Percentiles rank a stretch among this genome's conserved stretches.
Conservation (phyloP, 2,113 vertebrate species). For the Syngnathus typhle region DNA sequence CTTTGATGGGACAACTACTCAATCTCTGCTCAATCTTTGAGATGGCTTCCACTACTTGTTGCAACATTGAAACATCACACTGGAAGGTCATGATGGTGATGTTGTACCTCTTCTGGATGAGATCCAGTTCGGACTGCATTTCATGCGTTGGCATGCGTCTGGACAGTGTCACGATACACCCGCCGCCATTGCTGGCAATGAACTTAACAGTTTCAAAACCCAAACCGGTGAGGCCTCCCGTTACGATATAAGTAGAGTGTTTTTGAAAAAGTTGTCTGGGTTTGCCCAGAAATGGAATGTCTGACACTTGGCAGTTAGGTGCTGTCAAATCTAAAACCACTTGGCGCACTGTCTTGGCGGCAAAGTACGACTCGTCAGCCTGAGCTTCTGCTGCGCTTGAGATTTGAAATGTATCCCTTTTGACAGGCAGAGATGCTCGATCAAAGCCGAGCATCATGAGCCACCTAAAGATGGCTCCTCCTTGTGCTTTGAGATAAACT, state of each 20-base stretch:
- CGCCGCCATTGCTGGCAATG: slow-evolving; percentile 74
- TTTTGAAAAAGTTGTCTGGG: slow-evolving; percentile 66
- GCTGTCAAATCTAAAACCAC: slow-evolving; percentile 55
- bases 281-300: slow-evolving; percentile 54
- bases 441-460: slow-evolving; percentile 64
- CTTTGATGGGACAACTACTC: slow-evolving; percentile 72
- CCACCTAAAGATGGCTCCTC: slow-evolving; percentile 62
- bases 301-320: slow-evolving; percentile 43
- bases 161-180: slow-evolving; percentile 72
- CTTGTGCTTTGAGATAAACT: slow-evolving; percentile 62
- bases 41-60: slow-evolving; percentile 67
- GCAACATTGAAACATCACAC: slow-evolving; percentile 68
- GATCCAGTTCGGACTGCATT: slow-evolving; percentile 64
- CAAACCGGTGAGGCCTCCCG: slow-evolving; percentile 78
- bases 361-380: slow-evolving; percentile 70
- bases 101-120: slow-evolving; percentile 55
- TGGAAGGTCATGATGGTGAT: slow-evolving; percentile 58
- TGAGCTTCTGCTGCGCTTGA: slow-evolving; percentile 6
- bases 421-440: slow-evolving; percentile 44
- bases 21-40: slow-evolving; percentile 49
- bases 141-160: slow-evolving; percentile 65
- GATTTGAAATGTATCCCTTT: slow-evolving; percentile 44
- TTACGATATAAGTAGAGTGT: slow-evolving; percentile 73
- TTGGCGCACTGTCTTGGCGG: slow-evolving; percentile 48
- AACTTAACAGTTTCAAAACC: slow-evolving; percentile 85